Base-by-base conservation (phyloP, 2,113 vertebrate genomes). In the Cololabis saira region DNA sequence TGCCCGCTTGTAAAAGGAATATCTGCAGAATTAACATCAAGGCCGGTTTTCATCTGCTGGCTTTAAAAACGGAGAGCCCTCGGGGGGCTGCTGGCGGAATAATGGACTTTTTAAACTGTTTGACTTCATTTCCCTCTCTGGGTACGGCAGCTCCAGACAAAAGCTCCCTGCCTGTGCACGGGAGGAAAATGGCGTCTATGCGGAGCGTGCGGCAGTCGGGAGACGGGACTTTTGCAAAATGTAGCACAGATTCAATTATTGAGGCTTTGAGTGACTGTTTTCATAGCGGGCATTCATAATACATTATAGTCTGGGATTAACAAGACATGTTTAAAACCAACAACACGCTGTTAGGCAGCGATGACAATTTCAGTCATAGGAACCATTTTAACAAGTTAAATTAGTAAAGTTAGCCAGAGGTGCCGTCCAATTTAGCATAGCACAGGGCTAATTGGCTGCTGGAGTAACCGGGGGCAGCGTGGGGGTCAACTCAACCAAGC, bases 11-110 rank as follows among this genome's bases (percentile, higher is more conserved):
- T 71, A 77, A 71, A 81, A 76, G 72, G 42, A 65, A 53, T 78
- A 78, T 71, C 73, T 79, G 73, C 67, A 67, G 42, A 85, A 91
- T 90, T 87, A 87, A 79, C 88, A 91, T 90, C 84, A 88, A 83
- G 83, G 74, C 45, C 76, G 77, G 79, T 87, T 89, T 83, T 85
- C 87, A 87, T 87, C 84, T 69, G 56, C 59, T 61, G 73, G 71
- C 63, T 85, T 80, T 80, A 76, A 79, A 53, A 86, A 81, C 63
- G 43, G 68, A 82, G 75, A 84, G 51, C 62, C 78, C 83, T 84
- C 56, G 1, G 65, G 82, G 78, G 67, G 48, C 67, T 71, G 63
- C 75, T 80, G 59, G 21, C 1, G 13, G 83, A 82, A 80, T 83
- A 89, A 89, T 88, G 76, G 81, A 87, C 81, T 82, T 86, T 74